Evolutionary conservation across 2,888 invertebrate genomes (phyloP), one percentile per base, ranked within the genome.

Genomic region (Sminthurides aquaticus): DNA sequence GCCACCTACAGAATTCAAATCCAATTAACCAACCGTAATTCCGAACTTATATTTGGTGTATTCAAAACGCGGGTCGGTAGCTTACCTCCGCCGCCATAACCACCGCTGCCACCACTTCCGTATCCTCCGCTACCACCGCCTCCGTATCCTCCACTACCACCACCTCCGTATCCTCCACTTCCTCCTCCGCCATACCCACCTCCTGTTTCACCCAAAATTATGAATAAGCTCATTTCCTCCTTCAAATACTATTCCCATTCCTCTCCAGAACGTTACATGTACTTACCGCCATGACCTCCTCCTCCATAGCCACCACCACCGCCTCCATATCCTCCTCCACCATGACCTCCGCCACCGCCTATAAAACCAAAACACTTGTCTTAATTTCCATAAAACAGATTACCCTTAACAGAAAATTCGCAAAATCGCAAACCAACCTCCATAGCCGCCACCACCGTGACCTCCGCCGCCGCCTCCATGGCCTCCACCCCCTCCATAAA

Each of bases 381-480:
- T n/a, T n/a, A n/a, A n/a, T n/a, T n/a, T n/a, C n/a, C n/a, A n/a
- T n/a, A n/a, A n/a, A n/a, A n/a, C n/a, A n/a, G n/a, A n/a, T n/a
- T n/a, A n/a, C n/a, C n/a, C n/a, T n/a, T n/a, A n/a, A n/a, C n/a
- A n/a, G n/a, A n/a, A n/a, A n/a, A n/a, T n/a, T n/a, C n/a, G n/a
- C n/a, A n/a, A n/a, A n/a, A n/a, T n/a, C n/a, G n/a, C n/a, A n/a
- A n/a, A n/a, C n/a, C n/a, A 11, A 34, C 43, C 43, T 20, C 52
- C 52, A 20, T 52, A 52, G 52, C 60, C 60, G 18, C 60, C 49
- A 20, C 60, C 60, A 26, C 60, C 49, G 1, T 49, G 49, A 5
- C 27, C 27, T 25, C n/a, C 11, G 2, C 60, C 60, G 15, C 58
- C 58, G 18, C 58, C 43, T 22, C 24, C 22, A 43, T 24, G n/a